A percentile compares a stretch with the other conserved stretches of the same genome.
phyloP scores from a whole-genome alignment of 2,797 vertebrate species.

The Tangara arthus region DNA sequence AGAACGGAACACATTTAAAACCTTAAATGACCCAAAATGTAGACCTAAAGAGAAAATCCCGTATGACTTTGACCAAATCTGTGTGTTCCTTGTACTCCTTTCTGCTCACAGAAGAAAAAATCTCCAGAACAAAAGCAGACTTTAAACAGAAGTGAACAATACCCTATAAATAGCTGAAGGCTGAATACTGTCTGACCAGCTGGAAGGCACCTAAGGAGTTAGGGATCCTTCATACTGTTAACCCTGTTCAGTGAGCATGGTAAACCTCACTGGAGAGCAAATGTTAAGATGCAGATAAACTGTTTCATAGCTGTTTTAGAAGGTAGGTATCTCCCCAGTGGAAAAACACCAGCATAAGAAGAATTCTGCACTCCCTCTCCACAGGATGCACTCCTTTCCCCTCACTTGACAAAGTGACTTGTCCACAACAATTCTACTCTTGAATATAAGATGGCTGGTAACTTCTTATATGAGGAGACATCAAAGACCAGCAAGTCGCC shows the following conservation, averaged over 20 bases:
- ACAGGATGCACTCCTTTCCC: neutral
- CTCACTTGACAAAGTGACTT: neutral
- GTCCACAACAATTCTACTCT: neutral
- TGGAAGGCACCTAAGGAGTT: neutral
- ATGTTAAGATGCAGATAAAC: neutral
- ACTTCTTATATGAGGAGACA: neutral
- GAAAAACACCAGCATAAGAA: rapidly evolving
- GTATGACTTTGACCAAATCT: neutral
- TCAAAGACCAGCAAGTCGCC: rapidly evolving
- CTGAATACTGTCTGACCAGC: neutral
- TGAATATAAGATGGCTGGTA: neutral
- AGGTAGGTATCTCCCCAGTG: neutral
- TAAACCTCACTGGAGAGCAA: neutral
- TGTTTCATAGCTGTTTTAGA: neutral
- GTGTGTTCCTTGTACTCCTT: neutral
- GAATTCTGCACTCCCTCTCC: neutral
- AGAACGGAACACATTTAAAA: neutral
- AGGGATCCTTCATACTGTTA: neutral
- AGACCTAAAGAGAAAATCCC: neutral
- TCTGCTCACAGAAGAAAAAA: neutral
- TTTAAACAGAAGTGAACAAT: neutral
- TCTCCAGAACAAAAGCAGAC: neutral
- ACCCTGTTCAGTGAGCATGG: neutral
- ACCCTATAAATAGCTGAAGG: neutral
- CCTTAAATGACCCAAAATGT: neutral